Evolutionary conservation across 2,888 invertebrate genomes (phyloP).

Genomic region (Epinotia ramella): DNA sequence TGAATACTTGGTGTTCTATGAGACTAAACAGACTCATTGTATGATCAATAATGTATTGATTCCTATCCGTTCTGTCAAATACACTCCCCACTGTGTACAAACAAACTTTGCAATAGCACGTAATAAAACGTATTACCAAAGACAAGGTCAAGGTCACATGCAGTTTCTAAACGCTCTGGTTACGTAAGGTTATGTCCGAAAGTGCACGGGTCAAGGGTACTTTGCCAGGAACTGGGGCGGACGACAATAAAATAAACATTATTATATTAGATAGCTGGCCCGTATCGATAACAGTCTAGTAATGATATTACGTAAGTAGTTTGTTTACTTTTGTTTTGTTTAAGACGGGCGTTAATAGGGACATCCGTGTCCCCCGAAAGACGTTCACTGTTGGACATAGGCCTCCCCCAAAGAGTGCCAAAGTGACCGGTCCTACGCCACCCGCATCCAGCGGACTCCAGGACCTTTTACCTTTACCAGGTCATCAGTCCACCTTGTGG

Average conservation of each 20-base stretch:
- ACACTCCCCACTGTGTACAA: not conserved
- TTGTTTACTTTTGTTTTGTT: not conserved
- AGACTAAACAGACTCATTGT: too few species aligned
- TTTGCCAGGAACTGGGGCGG: not conserved
- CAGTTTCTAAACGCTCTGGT: conserved; percentile 34
- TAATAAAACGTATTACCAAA: not conserved
- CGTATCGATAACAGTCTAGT: not conserved
- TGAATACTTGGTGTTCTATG: too few species aligned
- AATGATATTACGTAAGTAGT: not conserved
- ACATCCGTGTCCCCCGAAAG: too few species aligned
- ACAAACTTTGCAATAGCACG: conserved; percentile 1
- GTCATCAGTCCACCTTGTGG: too few species aligned
- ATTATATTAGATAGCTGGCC: not conserved
- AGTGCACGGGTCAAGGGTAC: not conserved
- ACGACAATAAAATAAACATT: conserved; percentile 10
- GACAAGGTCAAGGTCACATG: conserved; percentile 30
- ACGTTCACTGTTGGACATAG: too few species aligned
- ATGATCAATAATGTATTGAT: not conserved
- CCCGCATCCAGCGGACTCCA: too few species aligned
- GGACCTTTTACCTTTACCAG: too few species aligned
- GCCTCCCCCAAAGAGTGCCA: too few species aligned
- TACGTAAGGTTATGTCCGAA: conserved; percentile 42
- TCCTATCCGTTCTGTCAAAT: not conserved
- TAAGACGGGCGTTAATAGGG: not conserved
- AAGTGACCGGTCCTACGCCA: too few species aligned